A percentile compares a stretch with the other conserved stretches of the same genome.
Conservation (phyloP, 2,113 vertebrate species). For the Tachycineta bicolor region DNA sequence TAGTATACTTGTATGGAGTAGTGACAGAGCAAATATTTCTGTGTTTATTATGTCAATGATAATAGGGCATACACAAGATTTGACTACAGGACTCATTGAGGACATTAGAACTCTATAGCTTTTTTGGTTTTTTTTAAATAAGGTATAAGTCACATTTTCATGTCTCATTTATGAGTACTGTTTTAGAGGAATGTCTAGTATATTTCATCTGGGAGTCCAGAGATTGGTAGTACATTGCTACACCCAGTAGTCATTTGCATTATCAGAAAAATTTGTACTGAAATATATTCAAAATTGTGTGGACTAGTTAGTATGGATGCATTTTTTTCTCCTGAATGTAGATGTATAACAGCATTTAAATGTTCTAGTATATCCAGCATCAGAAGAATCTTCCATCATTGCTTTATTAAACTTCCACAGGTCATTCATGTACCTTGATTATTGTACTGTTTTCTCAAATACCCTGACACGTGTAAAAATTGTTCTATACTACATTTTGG, state of each 20-base stretch:
- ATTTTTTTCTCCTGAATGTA: background rate
- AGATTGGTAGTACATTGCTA: background rate
- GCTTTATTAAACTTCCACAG: background rate
- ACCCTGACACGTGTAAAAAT: background rate
- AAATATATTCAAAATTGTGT: background rate
- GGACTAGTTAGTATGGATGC: background rate
- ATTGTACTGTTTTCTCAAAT: background rate
- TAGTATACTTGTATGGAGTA: background rate
- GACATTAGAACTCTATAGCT: background rate
- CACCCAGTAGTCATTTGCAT: background rate
- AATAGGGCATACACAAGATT: background rate
- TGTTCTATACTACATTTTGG: background rate
- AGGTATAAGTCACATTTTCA: background rate
- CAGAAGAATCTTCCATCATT: background rate
- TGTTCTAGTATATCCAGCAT: background rate
- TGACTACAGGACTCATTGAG: background rate
- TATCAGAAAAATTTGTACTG: background rate
- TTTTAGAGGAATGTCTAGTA: background rate
- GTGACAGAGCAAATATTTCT: background rate
- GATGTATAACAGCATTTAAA: background rate
- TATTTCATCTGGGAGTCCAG: background rate
- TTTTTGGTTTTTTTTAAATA: too few species aligned
- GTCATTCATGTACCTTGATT: fast-evolving
- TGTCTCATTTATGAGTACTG: fast-evolving
- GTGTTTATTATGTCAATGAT: background rate